Percentiles rank a stretch among this genome's conserved stretches.
phyloP scores from a whole-genome alignment of 2,888 invertebrate species.

The Apamea epomidion region DNA sequence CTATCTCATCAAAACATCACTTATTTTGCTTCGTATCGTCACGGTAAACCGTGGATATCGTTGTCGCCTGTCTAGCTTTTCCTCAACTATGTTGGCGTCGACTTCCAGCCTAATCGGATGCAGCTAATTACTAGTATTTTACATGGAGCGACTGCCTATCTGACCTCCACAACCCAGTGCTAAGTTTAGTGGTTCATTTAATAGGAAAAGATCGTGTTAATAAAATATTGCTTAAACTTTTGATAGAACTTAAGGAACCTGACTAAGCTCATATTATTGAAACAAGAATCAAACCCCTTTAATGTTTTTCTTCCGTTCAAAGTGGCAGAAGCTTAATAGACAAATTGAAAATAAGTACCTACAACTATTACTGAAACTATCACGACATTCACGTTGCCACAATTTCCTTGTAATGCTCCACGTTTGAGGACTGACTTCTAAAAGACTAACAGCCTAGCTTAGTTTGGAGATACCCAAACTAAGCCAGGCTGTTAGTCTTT shows the following conservation, averaged over 20 bases:
- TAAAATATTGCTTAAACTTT: background rate
- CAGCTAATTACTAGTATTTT: no score
- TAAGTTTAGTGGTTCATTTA: background rate
- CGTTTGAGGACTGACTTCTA: background rate
- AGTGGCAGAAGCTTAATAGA: background rate
- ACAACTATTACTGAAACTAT: no score
- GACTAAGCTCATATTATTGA: background rate
- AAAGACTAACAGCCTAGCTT: background rate
- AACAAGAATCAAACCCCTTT: background rate
- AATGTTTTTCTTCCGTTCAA: background rate
- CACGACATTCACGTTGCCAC: background rate
- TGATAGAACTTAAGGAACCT: background rate
- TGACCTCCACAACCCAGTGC: no score
- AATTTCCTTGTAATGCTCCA: background rate
- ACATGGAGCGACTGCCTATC: no score
- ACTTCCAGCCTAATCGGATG: no score
- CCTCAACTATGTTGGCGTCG: no score
- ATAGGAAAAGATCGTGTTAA: background rate
- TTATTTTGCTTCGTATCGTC: no score
- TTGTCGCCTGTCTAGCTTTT: no score
- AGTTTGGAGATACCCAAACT: background rate
- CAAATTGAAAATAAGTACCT: background rate
- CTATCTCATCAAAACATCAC: no score
- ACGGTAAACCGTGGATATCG: no score
- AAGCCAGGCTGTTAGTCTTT: no score